Evolutionary conservation across 1,140 invertebrate genomes (phyloP), one percentile per base, ranked within the genome.

Genomic region (Pseudomyrmex dendroicus): DNA sequence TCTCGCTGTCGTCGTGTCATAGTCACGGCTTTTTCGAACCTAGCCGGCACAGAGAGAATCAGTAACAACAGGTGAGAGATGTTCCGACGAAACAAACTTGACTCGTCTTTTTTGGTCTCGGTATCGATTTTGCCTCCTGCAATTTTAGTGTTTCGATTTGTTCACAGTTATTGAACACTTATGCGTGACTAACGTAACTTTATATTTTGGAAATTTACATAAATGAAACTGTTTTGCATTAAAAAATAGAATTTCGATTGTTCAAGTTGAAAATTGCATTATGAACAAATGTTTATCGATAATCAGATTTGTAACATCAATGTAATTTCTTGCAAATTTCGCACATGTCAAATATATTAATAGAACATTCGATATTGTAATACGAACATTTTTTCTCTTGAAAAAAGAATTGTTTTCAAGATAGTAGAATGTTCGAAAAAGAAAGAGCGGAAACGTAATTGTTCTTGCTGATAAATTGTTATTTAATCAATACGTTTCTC

Each of bases 21-120:
- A 88, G 73, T 35, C 35, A 7, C 22, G 57, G 86, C 78, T 88
- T 88, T 88, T 88, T 88, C 84, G 82, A 88, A 88, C 88, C 84
- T 78, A 57, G 22, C 52, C 56, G 68, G 72, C 83, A 68, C 68
- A 88, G 78, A 88, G 86, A 67, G 87, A 88, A 88, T 88, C 61
- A 72, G 78, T 88, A 88, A 88, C 85, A 83, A 83, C 46, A 63
- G 52, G 20, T 61, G 83, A 63, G 44, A 59, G 84, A 73, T 77
- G 59, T 73, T 76, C 63, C 63, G 50, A 77, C 48, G 25, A 44
- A 35, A 44, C 64, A 1, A 66, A 76, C 46, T 76, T 76, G n/a
- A 52, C 13, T 72, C 7, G n/a, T 52, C 52, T 80, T 35, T 35
- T 35, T 80, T 80, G 66, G 17, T 9, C 10, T n/a, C 20, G 44